Conservation (phyloP, 2,113 vertebrate species). For the Hirundichthys speculiger region DNA sequence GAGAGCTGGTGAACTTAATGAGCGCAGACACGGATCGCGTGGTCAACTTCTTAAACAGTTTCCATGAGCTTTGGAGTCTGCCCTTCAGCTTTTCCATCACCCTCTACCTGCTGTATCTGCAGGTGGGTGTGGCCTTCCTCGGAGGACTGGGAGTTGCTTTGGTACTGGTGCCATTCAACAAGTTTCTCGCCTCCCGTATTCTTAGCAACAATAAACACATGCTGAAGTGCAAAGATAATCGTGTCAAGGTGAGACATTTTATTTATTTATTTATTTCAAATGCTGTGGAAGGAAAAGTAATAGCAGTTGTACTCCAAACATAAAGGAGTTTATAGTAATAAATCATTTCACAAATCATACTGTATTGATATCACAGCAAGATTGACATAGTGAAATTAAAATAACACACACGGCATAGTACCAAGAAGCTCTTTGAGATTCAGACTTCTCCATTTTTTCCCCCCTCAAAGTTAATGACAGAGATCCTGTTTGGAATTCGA, state of each 20-base stretch:
- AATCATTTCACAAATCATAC: no score
- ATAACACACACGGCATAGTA: neutral
- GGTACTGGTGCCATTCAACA: conserved; percentile 93
- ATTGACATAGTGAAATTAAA: no score
- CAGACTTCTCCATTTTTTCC: neutral
- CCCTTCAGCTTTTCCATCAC: conserved; percentile 87
- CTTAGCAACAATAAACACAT: conserved; percentile 87
- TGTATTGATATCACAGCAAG: no score
- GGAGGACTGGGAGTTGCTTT: conserved; percentile 87
- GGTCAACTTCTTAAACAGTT: conserved; percentile 90
- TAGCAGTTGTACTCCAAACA: no score
- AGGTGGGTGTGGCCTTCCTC: conserved; percentile 91
- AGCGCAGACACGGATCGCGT: conserved; percentile 89
- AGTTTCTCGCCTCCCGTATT: conserved; percentile 88
- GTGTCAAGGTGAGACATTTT: conserved; percentile 89
- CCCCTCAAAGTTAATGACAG: conserved; percentile 88
- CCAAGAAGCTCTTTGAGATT: neutral
- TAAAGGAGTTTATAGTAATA: no score
- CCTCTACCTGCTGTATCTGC: conserved; percentile 91
- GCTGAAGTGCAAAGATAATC: conserved; percentile 88
- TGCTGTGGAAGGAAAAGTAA: no score
- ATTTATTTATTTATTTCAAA: neutral
- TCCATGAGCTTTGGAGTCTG: conserved; percentile 95
- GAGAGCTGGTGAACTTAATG: conserved; percentile 93
- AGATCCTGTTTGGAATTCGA: conserved; percentile 90